These are phyloP conservation scores for Eupelmus urozonus DNA, from an alignment of 2,888 invertebrate species.

Conservation along the genomic window DNA sequence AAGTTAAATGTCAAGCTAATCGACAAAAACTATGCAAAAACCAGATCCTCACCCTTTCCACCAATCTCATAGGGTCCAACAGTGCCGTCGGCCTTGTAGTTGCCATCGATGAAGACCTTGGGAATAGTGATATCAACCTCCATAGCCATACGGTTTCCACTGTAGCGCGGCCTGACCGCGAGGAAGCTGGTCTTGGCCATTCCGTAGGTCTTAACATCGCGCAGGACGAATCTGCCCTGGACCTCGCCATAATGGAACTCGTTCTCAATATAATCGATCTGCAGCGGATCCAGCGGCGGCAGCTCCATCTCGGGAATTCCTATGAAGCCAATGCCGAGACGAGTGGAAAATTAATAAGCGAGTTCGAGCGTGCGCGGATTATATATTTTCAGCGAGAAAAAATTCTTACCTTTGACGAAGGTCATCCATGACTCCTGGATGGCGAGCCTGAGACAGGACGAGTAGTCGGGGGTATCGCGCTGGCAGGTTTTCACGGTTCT, in stretches of 20 bases:
- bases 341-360: background rate
- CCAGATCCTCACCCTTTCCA: constrained; percentile 81
- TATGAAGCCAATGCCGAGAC: constrained; percentile 27
- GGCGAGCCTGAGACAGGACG: constrained; percentile 74
- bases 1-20: too few relatives aligned
- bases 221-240: constrained; percentile 78
- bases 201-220: constrained; percentile 80
- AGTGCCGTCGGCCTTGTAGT: constrained; percentile 82
- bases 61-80: constrained; percentile 81
- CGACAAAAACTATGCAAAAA: too few relatives aligned
- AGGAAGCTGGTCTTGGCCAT: constrained; percentile 79
- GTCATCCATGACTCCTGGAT: constrained; percentile 74
- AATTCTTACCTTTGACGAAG: constrained; percentile 68
- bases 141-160: constrained; percentile 80
- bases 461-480: constrained; percentile 67
- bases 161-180: constrained; percentile 80
- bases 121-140: constrained; percentile 81
- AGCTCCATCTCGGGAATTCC: constrained; percentile 80
- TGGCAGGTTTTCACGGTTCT: constrained; percentile 70
- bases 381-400: background rate
- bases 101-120: constrained; percentile 79
- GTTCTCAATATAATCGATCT: constrained; percentile 76
- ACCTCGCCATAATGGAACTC: constrained; percentile 76
- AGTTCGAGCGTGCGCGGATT: background rate
- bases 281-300: constrained; percentile 79